phyloP scores from a whole-genome alignment of 2,888 invertebrate species.

The Nipponacmea schrenckii region DNA sequence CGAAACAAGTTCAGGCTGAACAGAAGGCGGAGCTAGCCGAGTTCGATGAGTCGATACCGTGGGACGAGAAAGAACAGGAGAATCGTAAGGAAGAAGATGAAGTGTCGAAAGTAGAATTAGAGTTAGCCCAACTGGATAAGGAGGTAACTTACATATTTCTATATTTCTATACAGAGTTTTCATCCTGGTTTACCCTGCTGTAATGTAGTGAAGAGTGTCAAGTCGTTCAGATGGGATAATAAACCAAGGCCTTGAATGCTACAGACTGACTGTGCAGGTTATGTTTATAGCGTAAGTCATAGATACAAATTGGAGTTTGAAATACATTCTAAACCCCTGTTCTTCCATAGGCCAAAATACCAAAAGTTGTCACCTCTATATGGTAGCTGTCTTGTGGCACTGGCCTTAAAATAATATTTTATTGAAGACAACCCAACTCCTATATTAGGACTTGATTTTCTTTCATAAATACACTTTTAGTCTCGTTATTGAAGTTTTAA shows the following conservation, averaged over 20 bases:
- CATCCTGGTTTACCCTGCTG: not conserved
- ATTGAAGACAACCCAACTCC: too few relatives aligned
- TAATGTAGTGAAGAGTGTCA: not conserved
- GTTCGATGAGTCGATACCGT: conserved; percentile 93
- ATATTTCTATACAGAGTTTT: not conserved
- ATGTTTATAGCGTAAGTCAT: too few relatives aligned
- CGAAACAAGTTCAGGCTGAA: conserved; percentile 88
- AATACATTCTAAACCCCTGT: too few relatives aligned
- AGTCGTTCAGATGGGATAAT: too few relatives aligned
- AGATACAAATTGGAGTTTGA: too few relatives aligned
- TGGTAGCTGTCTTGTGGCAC: not conserved
- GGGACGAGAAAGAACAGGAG: conserved; percentile 75
- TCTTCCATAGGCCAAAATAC: not conserved
- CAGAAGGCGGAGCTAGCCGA: conserved; percentile 80
- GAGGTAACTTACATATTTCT: conserved; percentile 55
- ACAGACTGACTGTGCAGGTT: too few relatives aligned
- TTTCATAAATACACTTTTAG: too few relatives aligned
- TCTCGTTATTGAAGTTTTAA: too few relatives aligned
- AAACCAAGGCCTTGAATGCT: too few relatives aligned
- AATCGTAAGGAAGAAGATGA: conserved; percentile 58
- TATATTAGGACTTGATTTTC: too few relatives aligned
- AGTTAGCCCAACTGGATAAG: conserved; percentile 67
- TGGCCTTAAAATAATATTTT: conserved; percentile 2
- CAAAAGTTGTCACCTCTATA: conserved; percentile 3
- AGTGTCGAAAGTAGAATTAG: conserved; percentile 66